phyloP scores from a whole-genome alignment of 2,113 vertebrate genomes.

The Eudyptes chrysolophus region DNA sequence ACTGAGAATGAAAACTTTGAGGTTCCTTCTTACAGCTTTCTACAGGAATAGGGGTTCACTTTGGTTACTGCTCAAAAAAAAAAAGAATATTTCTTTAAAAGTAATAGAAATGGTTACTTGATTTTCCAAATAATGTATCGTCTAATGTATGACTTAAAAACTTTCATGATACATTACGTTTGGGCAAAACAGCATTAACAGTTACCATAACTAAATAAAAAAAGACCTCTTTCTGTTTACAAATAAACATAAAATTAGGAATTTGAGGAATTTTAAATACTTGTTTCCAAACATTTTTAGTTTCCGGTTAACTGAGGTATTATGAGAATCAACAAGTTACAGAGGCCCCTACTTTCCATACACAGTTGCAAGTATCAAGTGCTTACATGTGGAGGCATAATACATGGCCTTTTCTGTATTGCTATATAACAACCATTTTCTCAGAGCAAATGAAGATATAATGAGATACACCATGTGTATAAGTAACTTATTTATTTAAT shows the following conservation, averaged over 20 bases:
- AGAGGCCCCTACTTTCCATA: background rate
- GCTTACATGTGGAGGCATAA: background rate
- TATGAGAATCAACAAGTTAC: background rate
- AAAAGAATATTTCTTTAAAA: background rate
- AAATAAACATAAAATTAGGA: background rate
- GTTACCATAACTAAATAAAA: background rate
- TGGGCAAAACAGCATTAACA: background rate
- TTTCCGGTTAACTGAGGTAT: background rate
- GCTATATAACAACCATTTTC: background rate
- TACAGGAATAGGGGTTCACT: background rate
- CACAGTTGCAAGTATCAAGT: background rate
- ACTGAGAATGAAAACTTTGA: slow-evolving; percentile 35
- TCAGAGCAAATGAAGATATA: background rate
- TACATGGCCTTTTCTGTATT: background rate
- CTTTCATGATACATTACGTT: background rate
- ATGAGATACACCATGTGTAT: background rate
- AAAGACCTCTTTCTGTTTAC: background rate
- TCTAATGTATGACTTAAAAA: background rate
- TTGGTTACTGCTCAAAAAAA: background rate
- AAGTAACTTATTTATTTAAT: background rate
- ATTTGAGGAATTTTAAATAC: background rate
- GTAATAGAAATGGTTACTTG: background rate
- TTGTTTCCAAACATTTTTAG: background rate
- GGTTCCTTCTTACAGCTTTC: slow-evolving; percentile 1
- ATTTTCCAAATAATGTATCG: background rate